Evolutionary conservation across 2,888 invertebrate species (phyloP), one percentile per base, ranked within the genome.

Genomic region (Rhagophthalmus giganteus): DNA sequence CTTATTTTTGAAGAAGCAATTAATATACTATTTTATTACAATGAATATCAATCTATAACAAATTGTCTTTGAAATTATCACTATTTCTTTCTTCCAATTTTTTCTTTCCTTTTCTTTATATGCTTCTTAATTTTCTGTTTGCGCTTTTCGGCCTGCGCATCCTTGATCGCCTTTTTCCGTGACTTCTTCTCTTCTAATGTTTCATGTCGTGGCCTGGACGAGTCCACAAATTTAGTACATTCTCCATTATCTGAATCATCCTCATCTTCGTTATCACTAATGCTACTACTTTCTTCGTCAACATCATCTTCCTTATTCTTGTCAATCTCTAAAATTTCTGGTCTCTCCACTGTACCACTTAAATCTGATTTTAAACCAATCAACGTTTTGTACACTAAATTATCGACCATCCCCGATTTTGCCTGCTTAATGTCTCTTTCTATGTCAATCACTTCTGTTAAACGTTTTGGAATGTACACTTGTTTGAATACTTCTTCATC

Each of bases 401-500:
- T 85, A 30, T 83, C 79, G 13, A 81, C 79, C 38, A 84, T 80
- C 10, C 91, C 91, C 44, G 83, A 77, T 71, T 91, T 88, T 0
- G 87, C 89, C 66, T 88, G 82, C 39, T 78, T 82, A 39, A 93
- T 90, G 72, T 99, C 97, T 16, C 92, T 76, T 70, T 94, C 94
- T 70, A 86, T 84, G 72, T 94, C 85, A 14, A 87, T 81, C 2
- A 94, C 95, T 80, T 98, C 91, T 59, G 88, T 88, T 46, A 99
- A 80, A 58, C 89, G 85, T 71, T 94, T 88, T 1, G 98, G 98
- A 72, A 99, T 99, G 72, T 85, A 98, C 2, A 90, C 84, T 71
- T 89, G 86, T 71, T 94, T 93, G 74, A 98, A 99, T 2, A 94
- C 93, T 75, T 93, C 91, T 64, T 94, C 93, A 63, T 94, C 91